These are phyloP conservation scores for Galaxea fascicularis DNA, from an alignment of 92 coral and sea anemone genomes.

Conservation along the genomic window DNA sequence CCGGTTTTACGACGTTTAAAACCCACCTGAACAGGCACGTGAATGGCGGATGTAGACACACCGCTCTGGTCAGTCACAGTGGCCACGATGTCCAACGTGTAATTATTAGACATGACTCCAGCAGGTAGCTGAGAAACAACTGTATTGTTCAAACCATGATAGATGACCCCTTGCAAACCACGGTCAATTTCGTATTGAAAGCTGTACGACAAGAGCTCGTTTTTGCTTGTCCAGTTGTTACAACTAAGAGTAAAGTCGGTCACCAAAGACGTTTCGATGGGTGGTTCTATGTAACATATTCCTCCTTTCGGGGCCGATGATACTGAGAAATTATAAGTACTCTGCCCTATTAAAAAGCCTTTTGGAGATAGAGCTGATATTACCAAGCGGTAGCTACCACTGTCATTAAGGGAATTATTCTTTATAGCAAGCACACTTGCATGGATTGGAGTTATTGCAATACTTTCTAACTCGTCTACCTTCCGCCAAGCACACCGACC, in stretches of 20 bases:
- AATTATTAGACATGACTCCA: not conserved
- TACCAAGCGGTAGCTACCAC: not conserved
- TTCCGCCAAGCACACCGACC: not conserved
- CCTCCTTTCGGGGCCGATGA: slow-evolving; percentile 21
- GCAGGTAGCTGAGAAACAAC: not conserved
- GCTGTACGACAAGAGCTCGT: slow-evolving; percentile 3
- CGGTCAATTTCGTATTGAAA: not conserved
- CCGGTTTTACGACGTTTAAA: not conserved
- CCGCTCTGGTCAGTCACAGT: slow-evolving; percentile 15
- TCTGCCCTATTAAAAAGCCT: not conserved
- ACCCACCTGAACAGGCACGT: slow-evolving; percentile 15
- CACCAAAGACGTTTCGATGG: not conserved
- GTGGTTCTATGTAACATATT: slow-evolving; percentile 3
- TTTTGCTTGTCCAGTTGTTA: not conserved
- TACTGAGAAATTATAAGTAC: slow-evolving; percentile 3
- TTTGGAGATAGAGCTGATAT: not conserved
- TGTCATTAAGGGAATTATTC: not conserved
- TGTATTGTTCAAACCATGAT: slow-evolving; percentile 3
- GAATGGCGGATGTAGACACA: not conserved
- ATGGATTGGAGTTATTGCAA: slow-evolving; percentile 6
- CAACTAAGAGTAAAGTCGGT: slow-evolving; percentile 28
- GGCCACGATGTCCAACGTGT: not conserved
- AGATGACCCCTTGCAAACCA: slow-evolving; percentile 16
- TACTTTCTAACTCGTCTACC: not conserved
- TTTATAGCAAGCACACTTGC: slow-evolving; percentile 7